Percentiles rank a stretch among this genome's conserved stretches.
These are phyloP conservation scores for Emydoidea blandingii DNA, from an alignment of 2,797 vertebrate species.

Conservation along the genomic window DNA sequence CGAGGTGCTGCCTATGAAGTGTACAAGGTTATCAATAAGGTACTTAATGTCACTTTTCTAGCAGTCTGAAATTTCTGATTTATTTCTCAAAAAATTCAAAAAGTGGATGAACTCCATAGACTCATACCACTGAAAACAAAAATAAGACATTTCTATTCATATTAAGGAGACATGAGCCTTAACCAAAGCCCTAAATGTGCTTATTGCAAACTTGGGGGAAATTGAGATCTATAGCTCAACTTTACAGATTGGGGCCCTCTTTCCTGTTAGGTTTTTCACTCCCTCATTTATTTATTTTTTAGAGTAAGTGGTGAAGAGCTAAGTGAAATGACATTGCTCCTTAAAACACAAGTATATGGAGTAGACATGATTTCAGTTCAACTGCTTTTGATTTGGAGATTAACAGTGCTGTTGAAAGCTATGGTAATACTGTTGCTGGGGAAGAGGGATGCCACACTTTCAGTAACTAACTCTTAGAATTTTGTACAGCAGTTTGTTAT, in stretches of 20 bases:
- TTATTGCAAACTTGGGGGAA: not conserved
- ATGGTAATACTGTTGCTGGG: not conserved
- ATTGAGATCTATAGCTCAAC: not conserved
- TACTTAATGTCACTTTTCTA: constrained; percentile 33
- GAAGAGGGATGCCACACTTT: not conserved
- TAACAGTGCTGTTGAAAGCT: not conserved
- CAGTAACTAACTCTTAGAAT: not conserved
- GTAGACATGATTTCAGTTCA: not conserved
- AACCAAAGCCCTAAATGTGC: not conserved
- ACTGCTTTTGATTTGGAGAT: not conserved
- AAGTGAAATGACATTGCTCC: not conserved
- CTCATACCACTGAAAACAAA: not conserved
- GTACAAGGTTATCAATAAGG: constrained; percentile 82
- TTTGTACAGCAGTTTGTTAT: not conserved
- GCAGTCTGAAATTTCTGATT: accelerated
- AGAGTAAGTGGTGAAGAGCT: not conserved
- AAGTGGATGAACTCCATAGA: not conserved
- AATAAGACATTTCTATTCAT: not conserved
- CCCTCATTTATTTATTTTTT: not conserved
- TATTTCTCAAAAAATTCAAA: not conserved
- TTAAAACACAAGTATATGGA: not conserved
- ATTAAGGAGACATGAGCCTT: not conserved
- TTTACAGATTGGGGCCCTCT: not conserved
- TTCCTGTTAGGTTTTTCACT: not conserved
- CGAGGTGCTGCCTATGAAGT: constrained; percentile 82